Evolutionary conservation across 2,888 invertebrate genomes (phyloP).

Genomic region (Scaptomyza cyrtandrae): DNA sequence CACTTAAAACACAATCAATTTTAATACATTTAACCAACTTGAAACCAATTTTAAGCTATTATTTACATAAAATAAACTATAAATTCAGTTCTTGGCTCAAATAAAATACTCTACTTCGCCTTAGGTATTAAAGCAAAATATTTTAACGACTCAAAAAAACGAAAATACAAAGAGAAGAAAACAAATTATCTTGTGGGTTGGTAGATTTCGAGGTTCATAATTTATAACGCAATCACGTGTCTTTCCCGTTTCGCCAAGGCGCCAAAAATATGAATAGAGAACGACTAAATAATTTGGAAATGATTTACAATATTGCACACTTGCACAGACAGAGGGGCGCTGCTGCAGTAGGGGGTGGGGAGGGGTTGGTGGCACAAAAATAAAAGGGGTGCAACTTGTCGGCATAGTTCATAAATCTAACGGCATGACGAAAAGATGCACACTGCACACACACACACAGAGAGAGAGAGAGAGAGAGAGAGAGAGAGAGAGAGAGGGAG

Average conservation of each 20-base stretch:
- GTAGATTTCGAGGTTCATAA: slow-evolving; percentile 69
- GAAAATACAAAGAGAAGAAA: neutral
- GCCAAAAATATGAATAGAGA: slow-evolving; percentile 75
- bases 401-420: slow-evolving; percentile 72
- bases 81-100: too few species aligned
- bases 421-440: slow-evolving; percentile 80
- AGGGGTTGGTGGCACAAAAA: neutral
- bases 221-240: slow-evolving; percentile 81
- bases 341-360: neutral
- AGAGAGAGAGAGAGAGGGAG: slow-evolving; percentile 14
- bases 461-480: slow-evolving; percentile 19
- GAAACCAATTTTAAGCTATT: too few species aligned
- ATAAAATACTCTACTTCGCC: neutral
- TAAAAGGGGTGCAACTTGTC: slow-evolving; percentile 36
- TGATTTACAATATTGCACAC: slow-evolving; percentile 78
- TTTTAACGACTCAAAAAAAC: slow-evolving; percentile 48
- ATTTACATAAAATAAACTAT: too few species aligned
- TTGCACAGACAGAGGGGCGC: slow-evolving; percentile 16
- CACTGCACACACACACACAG: slow-evolving; percentile 37
- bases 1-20: too few species aligned
- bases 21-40: too few species aligned
- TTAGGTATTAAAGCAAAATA: slow-evolving; percentile 8
- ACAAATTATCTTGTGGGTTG: slow-evolving; percentile 5
- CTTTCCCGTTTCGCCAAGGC: slow-evolving; percentile 60
- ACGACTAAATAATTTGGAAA: slow-evolving; percentile 80